These are phyloP conservation scores for Vesta saturnalis DNA, from an alignment of 2,888 invertebrate genomes.

Conservation along the genomic window DNA sequence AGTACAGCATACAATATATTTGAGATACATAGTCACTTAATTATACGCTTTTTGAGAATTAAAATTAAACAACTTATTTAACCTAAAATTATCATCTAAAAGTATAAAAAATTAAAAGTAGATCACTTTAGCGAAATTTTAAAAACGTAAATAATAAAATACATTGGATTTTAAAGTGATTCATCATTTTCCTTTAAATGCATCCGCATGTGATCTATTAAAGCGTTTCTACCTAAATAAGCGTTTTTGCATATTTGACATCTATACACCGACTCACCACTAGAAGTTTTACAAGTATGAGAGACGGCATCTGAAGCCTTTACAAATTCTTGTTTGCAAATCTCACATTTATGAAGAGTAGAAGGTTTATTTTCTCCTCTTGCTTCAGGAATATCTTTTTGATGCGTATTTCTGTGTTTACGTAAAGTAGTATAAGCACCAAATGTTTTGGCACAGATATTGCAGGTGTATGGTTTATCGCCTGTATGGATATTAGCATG, in stretches of 20 bases:
- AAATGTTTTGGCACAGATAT: conserved; percentile 11
- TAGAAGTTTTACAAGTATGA: conserved; percentile 16
- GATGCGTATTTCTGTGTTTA: not conserved
- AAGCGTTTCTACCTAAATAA: conserved; percentile 19
- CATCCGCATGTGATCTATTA: conserved; percentile 28
- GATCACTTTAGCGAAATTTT: too few relatives aligned
- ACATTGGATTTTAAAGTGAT: too few relatives aligned
- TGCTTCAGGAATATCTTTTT: not conserved
- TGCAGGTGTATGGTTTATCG: conserved; percentile 18
- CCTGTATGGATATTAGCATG: conserved; percentile 25
- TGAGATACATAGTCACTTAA: too few relatives aligned
- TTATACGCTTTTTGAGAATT: too few relatives aligned
- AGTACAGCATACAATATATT: too few relatives aligned
- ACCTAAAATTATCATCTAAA: too few relatives aligned
- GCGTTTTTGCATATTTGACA: conserved; percentile 27
- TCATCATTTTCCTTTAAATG: conserved; percentile 15
- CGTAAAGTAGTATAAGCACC: conserved; percentile 9
- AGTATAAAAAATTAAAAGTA: too few relatives aligned
- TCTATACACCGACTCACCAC: conserved; percentile 17
- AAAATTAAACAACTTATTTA: too few relatives aligned
- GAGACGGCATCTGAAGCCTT: not conserved
- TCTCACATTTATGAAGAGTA: conserved; percentile 11
- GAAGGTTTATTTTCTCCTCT: not conserved
- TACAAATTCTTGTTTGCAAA: conserved; percentile 19
- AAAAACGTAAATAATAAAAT: too few relatives aligned